Conservation (phyloP, 2,113 vertebrate species). For the Oncorhynchus clarkii region DNA sequence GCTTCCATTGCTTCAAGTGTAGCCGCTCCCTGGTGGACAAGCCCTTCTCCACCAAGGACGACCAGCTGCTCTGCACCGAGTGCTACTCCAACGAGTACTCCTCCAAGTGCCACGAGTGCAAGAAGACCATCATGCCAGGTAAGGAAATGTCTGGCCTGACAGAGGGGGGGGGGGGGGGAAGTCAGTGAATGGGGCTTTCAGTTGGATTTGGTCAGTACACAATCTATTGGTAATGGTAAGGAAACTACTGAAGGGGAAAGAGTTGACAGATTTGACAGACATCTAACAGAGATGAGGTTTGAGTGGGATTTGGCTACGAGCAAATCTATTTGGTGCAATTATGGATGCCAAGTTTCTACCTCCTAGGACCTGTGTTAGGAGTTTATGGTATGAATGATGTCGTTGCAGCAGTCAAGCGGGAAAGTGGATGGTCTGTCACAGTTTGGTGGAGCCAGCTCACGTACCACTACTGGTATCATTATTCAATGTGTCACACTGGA, state of each 20-base stretch:
- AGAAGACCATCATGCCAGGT: conserved; percentile 89
- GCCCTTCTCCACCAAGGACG: conserved; percentile 84
- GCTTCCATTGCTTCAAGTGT: conserved; percentile 84
- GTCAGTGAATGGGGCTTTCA: not conserved
- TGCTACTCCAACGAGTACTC: conserved; percentile 86
- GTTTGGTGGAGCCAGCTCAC: not conserved
- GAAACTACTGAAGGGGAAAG: not conserved
- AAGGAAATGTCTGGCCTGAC: conserved; percentile 33
- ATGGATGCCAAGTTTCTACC: no score
- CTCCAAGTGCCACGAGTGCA: conserved; percentile 82
- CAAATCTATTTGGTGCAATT: no score
- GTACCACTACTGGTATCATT: not conserved
- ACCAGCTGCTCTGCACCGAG: conserved; percentile 81
- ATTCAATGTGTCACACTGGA: not conserved
- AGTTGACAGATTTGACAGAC: not conserved
- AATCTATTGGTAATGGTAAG: no score
- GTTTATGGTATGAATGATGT: no score
- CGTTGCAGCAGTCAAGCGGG: no score
- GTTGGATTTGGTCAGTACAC: no score
- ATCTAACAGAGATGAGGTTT: not conserved
- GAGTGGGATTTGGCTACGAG: not conserved
- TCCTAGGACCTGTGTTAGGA: no score
- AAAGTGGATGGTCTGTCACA: not conserved
- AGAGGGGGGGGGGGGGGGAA: not conserved
- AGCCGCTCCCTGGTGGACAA: conserved; percentile 80